Base-by-base conservation (phyloP, 2,797 vertebrate genomes). In the Channa striata region DNA sequence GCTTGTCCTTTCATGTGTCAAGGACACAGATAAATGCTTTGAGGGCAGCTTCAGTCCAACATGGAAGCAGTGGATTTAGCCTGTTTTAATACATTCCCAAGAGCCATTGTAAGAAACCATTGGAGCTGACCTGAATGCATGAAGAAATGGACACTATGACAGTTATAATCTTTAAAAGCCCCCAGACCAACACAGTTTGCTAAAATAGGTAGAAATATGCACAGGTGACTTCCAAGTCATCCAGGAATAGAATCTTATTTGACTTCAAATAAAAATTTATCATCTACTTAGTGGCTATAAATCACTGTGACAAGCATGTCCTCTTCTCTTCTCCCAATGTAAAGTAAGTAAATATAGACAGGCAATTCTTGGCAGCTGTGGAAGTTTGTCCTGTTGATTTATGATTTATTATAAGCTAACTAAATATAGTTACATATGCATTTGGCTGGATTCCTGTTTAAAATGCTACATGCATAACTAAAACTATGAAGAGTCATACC, bases 271-370 rank as follows among this genome's bases (percentile, higher is more conserved):
- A 43, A 43, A 78, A 48, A 69, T 58, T 21, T 20, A 33, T 25
- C 17, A 61, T 54, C 11, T 30, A 30, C 25, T 47, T 40, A 81
- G 73, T 65, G 34, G 66, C 65, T 39, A 73, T 64, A 33, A 81
- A 77, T 63, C 23, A 48, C 5, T 37, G 51, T 52, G 72, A 84
- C 77, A 74, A 61, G 43, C 72, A 30, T 67, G 54, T 68, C 61
- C 6, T 75, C 52, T 40, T 66, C 60, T 59, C 49, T 43, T 65
- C 62, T 66, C 59, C 36, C 69, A 44, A 74, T 19, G 65, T 39
- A 65, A 50, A 60, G 56, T 0, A 50, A 60, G 56, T 0, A 66
- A 73, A 58, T 52, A 68, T 49, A 48, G 34, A 23, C 49, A 34
- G 43, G 72, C 52, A 49, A 23, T 63, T 64, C 53, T 21, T 34